A percentile compares a stretch with the other conserved stretches of the same genome.
These are phyloP conservation scores for Pipistrellus pipistrellus DNA, from an alignment of 2,797 vertebrate species.

Conservation along the genomic window DNA sequence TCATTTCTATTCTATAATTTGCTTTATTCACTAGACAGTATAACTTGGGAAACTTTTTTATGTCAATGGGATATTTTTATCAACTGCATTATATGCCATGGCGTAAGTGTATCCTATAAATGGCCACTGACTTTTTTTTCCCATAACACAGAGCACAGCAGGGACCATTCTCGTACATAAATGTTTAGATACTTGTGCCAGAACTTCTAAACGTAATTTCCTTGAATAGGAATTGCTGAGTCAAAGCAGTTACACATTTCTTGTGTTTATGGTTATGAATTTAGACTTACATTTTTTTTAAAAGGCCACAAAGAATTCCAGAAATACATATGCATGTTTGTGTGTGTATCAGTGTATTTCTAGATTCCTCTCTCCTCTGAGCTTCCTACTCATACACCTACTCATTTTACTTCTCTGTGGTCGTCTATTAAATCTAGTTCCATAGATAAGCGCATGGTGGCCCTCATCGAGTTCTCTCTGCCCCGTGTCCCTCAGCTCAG, in stretches of 20 bases:
- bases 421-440: not conserved
- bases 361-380: not conserved
- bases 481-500: not conserved
- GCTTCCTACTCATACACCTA: not conserved
- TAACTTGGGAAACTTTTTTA: not conserved
- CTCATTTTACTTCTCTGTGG: not conserved
- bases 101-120: not conserved
- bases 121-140: not conserved
- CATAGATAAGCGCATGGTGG: not conserved
- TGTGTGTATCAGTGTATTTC: rapidly evolving
- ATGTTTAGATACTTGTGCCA: not conserved
- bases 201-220: not conserved
- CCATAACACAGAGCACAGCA: not conserved
- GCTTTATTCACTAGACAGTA: not conserved
- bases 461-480: not conserved
- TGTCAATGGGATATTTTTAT: not conserved
- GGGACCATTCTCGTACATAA: not conserved
- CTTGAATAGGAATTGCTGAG: not conserved
- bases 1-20: not conserved
- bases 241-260: not conserved
- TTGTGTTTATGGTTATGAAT: not conserved
- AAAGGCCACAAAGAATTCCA: not conserved
- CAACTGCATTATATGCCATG: not conserved
- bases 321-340: not conserved
- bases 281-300: not conserved